phyloP scores from a whole-genome alignment of 2,113 vertebrate species.

The Eidolon helvum region DNA sequence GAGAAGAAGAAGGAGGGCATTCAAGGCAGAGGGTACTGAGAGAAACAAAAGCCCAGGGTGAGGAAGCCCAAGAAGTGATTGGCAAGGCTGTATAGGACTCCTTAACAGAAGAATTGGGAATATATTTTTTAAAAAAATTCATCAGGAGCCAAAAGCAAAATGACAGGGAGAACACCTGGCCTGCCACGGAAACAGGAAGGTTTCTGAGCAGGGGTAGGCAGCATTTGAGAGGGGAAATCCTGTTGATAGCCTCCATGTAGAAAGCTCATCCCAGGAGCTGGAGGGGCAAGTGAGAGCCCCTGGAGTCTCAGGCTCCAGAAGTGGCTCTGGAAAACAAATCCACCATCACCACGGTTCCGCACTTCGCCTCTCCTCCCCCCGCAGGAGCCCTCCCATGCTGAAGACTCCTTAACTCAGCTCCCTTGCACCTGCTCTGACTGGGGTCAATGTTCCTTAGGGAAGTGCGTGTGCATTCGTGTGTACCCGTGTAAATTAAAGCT shows the following conservation, averaged over 20 bases:
- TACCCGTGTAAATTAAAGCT: background rate
- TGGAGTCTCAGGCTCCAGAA: background rate
- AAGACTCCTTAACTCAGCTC: accelerated
- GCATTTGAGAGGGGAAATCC: background rate
- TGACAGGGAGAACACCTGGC: background rate
- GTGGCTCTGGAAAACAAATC: background rate
- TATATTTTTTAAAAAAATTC: background rate
- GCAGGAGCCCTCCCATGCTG: background rate
- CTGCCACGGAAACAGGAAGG: background rate
- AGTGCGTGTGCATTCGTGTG: background rate
- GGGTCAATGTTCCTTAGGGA: too few species aligned
- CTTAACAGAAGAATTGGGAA: background rate
- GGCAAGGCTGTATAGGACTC: background rate
- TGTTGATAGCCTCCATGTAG: background rate
- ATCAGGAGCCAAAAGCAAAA: background rate
- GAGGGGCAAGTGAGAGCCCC: background rate
- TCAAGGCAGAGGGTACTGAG: background rate
- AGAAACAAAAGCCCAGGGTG: background rate
- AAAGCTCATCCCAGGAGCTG: background rate
- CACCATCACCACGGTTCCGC: accelerated
- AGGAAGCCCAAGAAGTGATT: background rate
- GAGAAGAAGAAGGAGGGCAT: too few species aligned
- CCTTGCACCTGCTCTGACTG: background rate
- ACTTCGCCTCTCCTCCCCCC: background rate
- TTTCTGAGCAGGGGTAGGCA: background rate